Evolutionary conservation across 2,797 vertebrate genomes (phyloP).

Genomic region (Cephalopachus bancanus): DNA sequence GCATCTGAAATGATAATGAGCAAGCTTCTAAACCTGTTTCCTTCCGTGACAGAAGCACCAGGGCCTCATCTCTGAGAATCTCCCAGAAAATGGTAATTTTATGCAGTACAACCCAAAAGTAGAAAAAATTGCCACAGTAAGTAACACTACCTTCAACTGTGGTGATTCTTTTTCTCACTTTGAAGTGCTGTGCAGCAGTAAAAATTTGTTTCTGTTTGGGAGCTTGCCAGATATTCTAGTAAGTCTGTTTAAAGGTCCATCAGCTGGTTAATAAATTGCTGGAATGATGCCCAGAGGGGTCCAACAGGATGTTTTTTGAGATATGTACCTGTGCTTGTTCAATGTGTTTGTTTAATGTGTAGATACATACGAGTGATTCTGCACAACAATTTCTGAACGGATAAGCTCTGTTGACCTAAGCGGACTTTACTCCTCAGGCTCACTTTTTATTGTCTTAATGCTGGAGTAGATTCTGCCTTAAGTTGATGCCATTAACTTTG

Average conservation of each 20-base stretch:
- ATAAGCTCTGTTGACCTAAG: background rate
- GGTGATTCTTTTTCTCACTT: background rate
- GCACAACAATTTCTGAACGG: background rate
- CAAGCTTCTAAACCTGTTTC: background rate
- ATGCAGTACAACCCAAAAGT: slow-evolving; percentile 14
- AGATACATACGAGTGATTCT: background rate
- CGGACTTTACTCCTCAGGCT: background rate
- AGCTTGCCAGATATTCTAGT: background rate
- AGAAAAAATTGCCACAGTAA: background rate
- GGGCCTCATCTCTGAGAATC: background rate
- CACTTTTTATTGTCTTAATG: background rate
- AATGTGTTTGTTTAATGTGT: background rate
- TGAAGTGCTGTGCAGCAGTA: background rate
- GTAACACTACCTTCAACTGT: background rate
- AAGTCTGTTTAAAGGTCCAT: slow-evolving; percentile 15
- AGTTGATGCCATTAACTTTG: background rate
- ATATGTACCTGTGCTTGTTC: background rate
- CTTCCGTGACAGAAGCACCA: background rate
- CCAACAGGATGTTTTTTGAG: background rate
- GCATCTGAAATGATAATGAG: slow-evolving; percentile 17
- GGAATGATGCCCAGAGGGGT: background rate
- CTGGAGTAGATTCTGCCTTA: background rate
- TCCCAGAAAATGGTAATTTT: slow-evolving; percentile 64
- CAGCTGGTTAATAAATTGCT: background rate
- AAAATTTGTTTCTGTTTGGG: slow-evolving; percentile 57